Evolutionary conservation across 2,888 invertebrate species (phyloP), one percentile per base, ranked within the genome.

Genomic region (Drosophila paramelanica): DNA sequence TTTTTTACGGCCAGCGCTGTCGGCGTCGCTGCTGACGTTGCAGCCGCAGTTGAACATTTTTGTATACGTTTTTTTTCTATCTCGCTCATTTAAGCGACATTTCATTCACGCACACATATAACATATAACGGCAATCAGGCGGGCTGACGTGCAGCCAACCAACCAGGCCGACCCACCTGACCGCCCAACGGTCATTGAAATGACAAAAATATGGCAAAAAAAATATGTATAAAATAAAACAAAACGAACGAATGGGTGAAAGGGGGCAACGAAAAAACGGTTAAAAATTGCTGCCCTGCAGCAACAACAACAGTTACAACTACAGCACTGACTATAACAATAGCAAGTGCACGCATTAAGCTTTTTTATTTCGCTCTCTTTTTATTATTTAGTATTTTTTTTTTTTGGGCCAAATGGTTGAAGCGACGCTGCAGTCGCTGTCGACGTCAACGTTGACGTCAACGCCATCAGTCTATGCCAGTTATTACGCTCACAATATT

Each of bases 401-500:
- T 60, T 87, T 81, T 79, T 74, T 79, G 75, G 81, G 80, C 80
- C 78, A 88, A 79, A 76, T 73, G 79, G 76, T 61, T 61, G 68
- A 78, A 79, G 82, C 68, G n/a, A 58, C 56, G 77, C 49, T 49
- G 77, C 72, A 42, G 81, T 61, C 61, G 65, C 67, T 42, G 66
- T 39, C 55, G 52, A 45, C 14, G 70, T 25, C 33, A 45, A 13
- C 46, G 83, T 45, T 41, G 46, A 46, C 73, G 83, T 49, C 67
- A 62, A 55, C 88, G 79, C 62, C 70, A 82, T 79, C 86, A 82
- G 72, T 85, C 82, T 88, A 82, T 77, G 86, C 87, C 87, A 86
- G 83, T 88, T 83, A 83, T 83, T 83, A 83, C 83, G 80, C 80
- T 82, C 88, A 67, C 88, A 88, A 81, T 79, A 76, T 87, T 88